Evolutionary conservation across 2,797 vertebrate genomes (phyloP), one percentile per base, ranked within the genome.

Genomic region (Chelonia mydas): DNA sequence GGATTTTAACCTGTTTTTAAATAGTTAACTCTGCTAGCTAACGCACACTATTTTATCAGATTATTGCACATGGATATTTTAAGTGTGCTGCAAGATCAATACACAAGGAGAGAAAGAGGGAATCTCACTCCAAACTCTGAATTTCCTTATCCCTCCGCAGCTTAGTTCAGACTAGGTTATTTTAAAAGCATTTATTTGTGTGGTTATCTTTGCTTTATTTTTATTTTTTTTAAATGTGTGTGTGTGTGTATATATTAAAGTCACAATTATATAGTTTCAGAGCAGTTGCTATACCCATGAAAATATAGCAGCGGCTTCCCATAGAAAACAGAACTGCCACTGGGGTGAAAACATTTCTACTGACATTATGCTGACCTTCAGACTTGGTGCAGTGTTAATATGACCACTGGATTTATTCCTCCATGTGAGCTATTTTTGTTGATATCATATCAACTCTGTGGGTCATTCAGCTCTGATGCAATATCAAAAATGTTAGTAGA

Each of bases 1-100:
- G 96, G 95, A 93, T 93, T 96, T 97, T 96, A 96, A 94, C 90
- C 95, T 94, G 92, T 91, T 97, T 96, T 96, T 97, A 96, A 97
- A 96, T 93, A 93, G 85, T 96, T 49, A 37, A n/a, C 33, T 55
- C 5, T 72, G 47, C 49, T 37, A 41, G 47, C 37, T 31, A 96
- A 97, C 95, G 97, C 84, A 25, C 9, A 84, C 95, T 97, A 95
- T 68, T 97, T 95, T 94, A 91, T 95, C 93, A 95, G 96, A 96
- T 95, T 96, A 97, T 95, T 94, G 94, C 95, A 96, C 94, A 96
- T 95, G 92, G 95, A 92, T 95, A 96, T 96, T 96, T 95, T 28
- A 96, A 97, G 96, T 94, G 96, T 97, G 95, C 83, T 84, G 91
- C 95, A 96, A 91, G 92, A 97, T 89, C 97, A 95, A 93, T 92